Evolutionary conservation across 2,888 invertebrate species (phyloP), one percentile per base, ranked within the genome.

Genomic region (Beris chalybata): DNA sequence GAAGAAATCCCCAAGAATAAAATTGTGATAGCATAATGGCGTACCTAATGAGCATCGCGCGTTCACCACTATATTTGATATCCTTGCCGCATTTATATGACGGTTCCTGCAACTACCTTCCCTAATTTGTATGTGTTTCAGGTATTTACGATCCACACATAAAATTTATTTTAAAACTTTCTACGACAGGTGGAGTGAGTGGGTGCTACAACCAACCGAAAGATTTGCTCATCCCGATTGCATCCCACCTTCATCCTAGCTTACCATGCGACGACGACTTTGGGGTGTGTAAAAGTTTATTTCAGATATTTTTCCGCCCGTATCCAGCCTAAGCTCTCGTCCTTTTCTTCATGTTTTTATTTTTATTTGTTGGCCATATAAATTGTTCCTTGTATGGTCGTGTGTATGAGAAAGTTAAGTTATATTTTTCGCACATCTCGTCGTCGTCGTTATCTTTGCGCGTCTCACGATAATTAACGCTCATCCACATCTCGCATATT

Each of bases 401-500:
- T 4, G 38, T 38, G 38, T 38, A 4, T 38, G 3, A 3, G 38
- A 38, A 38, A 38, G 38, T 38, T 38, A 38, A 38, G 38, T 38
- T 38, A 38, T 38, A 48, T 48, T 48, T 48, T 48, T 48, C 48
- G 48, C 48, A 48, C 48, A 48, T 48, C 22, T 48, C 15, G 6
- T 38, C 38, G 38, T 22, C 38, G 7, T 55, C 45, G 53, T 64
- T 64, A 64, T 64, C 64, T 64, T 64, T 32, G 5, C 22, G 43
- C 47, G 44, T 43, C 53, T 43, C 12, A 30, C 64, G 13, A 64
- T 64, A 64, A 54, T 64, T 64, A 64, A 54, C 54, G 54, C 29
- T 54, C 53, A 54, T 53, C 53, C 54, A 53, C 64, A 64, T 61
- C 15, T 13, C 52, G 32, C n/a, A 38, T 61, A 61, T 50, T 61